These are phyloP conservation scores for Luffia ferchaultella DNA, from an alignment of 2,888 invertebrate species.

Conservation along the genomic window DNA sequence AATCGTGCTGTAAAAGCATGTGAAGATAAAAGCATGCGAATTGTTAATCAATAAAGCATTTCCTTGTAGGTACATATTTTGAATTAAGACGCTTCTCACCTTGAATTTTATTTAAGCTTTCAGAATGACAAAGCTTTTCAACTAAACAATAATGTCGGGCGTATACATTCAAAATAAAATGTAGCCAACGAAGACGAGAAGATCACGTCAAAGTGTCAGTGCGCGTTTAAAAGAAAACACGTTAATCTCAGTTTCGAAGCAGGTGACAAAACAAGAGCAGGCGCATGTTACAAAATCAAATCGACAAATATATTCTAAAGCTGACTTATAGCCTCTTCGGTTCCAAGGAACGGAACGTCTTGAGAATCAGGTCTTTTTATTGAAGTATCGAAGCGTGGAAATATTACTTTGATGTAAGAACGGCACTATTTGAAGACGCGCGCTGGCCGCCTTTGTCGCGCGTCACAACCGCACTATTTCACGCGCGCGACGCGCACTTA, in stretches of 20 bases:
- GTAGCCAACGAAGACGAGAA: background rate
- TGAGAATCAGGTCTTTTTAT: background rate
- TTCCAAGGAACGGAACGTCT: background rate
- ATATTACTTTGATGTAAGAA: background rate
- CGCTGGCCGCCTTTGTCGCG: background rate
- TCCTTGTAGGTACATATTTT: too few species aligned
- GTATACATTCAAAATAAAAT: background rate
- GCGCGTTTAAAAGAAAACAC: background rate
- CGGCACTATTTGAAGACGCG: background rate
- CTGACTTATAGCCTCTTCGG: background rate
- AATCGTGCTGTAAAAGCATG: too few species aligned
- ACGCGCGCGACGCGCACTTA: background rate
- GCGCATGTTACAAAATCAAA: background rate
- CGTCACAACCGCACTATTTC: slow-evolving; percentile 3
- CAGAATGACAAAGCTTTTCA: too few species aligned
- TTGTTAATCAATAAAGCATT: too few species aligned
- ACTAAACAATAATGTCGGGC: too few species aligned
- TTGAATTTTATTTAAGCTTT: too few species aligned
- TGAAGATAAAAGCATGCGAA: too few species aligned
- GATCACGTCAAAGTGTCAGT: background rate
- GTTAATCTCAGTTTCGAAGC: background rate
- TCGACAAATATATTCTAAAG: background rate
- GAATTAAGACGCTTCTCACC: too few species aligned
- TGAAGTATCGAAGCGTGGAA: background rate
- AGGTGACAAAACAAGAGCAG: background rate